These are phyloP conservation scores for Hydrophis major DNA, from an alignment of 2,797 vertebrate species.

Conservation along the genomic window DNA sequence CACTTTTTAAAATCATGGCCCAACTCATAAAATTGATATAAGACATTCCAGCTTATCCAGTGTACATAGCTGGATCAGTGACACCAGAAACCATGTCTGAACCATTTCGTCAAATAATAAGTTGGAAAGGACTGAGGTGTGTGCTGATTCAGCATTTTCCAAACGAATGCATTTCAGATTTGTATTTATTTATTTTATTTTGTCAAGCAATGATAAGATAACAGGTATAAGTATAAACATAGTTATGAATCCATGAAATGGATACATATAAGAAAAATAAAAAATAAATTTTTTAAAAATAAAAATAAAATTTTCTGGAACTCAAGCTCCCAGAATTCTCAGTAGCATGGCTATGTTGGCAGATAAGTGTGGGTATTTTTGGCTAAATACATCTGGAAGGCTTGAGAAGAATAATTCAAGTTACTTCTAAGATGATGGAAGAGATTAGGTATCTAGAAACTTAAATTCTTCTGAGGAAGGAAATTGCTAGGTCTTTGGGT, in stretches of 20 bases:
- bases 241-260: too few relatives aligned
- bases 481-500: not conserved
- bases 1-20: not conserved
- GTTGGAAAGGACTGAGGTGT: not conserved
- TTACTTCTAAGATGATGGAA: not conserved
- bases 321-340: not conserved
- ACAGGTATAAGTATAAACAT: too few relatives aligned
- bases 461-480: not conserved
- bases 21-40: not conserved
- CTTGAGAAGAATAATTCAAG: not conserved
- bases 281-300: too few relatives aligned
- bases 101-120: not conserved
- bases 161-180: not conserved
- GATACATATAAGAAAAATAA: too few relatives aligned
- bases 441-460: not conserved
- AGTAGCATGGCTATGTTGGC: not conserved
- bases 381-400: not conserved
- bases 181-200: too few relatives aligned
- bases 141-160: not conserved
- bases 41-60: not conserved
- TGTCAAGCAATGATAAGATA: too few relatives aligned
- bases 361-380: not conserved
- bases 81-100: not conserved
- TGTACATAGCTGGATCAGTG: not conserved
- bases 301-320: not conserved